Evolutionary conservation across 2,888 invertebrate genomes (phyloP).

Genomic region (Drosophila neonasuta): DNA sequence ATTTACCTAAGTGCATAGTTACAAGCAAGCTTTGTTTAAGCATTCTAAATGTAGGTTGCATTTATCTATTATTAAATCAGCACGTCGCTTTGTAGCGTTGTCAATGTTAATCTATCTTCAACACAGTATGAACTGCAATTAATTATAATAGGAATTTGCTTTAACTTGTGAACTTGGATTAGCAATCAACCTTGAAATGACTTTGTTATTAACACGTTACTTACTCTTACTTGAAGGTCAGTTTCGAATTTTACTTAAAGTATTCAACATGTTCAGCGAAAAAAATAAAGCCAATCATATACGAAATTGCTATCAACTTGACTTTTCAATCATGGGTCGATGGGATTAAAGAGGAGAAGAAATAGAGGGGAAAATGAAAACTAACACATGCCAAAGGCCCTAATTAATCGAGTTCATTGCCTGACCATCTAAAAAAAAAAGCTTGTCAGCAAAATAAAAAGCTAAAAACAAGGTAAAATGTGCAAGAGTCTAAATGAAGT

Average conservation of each 20-base stretch:
- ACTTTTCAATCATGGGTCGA: constrained; percentile 45
- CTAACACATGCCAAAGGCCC: constrained; percentile 61
- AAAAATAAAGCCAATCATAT: constrained; percentile 20
- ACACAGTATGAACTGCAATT: not conserved
- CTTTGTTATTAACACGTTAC: not conserved
- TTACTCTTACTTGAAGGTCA: not conserved
- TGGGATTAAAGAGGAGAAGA: not conserved
- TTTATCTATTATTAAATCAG: constrained; percentile 11
- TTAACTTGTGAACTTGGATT: not conserved
- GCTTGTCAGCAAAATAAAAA: constrained; percentile 29
- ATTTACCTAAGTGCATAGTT: constrained; percentile 4
- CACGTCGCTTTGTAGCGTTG: not conserved
- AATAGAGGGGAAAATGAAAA: not conserved
- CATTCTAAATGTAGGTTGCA: not conserved
- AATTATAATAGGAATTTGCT: not conserved
- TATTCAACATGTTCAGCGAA: not conserved
- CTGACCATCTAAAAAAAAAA: constrained; percentile 45
- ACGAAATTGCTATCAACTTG: constrained; percentile 37
- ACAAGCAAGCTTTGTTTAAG: not conserved
- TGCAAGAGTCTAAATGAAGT: constrained; percentile 45
- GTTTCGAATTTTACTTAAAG: constrained; percentile 1
- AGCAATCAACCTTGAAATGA: not conserved
- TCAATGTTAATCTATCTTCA: not conserved
- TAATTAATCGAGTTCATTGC: constrained; percentile 73
- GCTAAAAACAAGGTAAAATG: constrained; percentile 33